phyloP scores from a whole-genome alignment of 1,140 invertebrate genomes.

The Bombus consobrinus region DNA sequence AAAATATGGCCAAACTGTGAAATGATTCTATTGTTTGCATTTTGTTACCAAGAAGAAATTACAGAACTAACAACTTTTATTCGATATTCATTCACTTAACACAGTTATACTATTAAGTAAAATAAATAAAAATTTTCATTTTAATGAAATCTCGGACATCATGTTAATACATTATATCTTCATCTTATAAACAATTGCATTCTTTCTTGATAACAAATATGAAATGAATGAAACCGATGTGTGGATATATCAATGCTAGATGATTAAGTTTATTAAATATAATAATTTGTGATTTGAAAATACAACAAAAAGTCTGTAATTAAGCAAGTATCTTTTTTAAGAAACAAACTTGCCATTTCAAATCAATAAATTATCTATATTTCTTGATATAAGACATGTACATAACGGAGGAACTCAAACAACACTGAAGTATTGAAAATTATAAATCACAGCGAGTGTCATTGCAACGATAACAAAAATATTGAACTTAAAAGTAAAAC shows the following conservation, averaged over 20 bases:
- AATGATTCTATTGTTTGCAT: slow-evolving; percentile 36
- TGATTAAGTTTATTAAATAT: slow-evolving; percentile 4
- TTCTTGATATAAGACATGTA: slow-evolving; percentile 10
- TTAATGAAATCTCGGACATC: too few species aligned
- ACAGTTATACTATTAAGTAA: not conserved
- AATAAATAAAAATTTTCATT: not conserved
- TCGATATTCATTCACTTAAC: not conserved
- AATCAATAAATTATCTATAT: slow-evolving; percentile 21
- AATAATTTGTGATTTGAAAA: not conserved
- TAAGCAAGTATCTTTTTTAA: not conserved
- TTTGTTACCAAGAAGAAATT: slow-evolving; percentile 44
- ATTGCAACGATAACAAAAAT: slow-evolving; percentile 11
- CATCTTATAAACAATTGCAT: not conserved
- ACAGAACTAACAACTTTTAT: not conserved
- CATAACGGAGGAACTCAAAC: slow-evolving; percentile 4
- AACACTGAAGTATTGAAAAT: slow-evolving; percentile 8
- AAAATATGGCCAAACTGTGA: slow-evolving; percentile 54
- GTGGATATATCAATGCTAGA: not conserved
- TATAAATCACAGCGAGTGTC: not conserved
- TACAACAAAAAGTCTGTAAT: not conserved
- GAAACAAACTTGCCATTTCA: not conserved
- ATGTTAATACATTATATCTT: not conserved
- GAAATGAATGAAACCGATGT: slow-evolving; percentile 27
- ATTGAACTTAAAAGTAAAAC: slow-evolving; percentile 18
- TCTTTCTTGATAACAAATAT: slow-evolving; percentile 40